Conservation (phyloP, 2,113 vertebrate genomes). For the Sardina pilchardus region DNA sequence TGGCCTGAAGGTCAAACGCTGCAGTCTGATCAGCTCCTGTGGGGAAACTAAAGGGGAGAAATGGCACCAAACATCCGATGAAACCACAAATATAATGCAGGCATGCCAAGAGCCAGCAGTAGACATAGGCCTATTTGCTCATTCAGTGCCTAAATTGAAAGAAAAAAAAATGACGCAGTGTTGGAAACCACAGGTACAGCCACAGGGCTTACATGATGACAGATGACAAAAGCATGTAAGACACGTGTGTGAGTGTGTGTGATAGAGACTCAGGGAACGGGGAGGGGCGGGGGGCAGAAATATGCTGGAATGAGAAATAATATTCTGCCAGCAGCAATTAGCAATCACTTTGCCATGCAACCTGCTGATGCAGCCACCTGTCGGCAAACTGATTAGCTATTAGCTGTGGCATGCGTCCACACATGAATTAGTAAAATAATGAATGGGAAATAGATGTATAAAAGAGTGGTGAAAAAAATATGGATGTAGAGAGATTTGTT, state of each 20-base stretch:
- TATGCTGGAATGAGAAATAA: background rate
- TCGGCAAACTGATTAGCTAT: background rate
- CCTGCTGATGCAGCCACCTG: background rate
- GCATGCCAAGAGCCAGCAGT: background rate
- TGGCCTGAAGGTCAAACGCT: no score
- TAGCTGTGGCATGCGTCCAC: background rate
- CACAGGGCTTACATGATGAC: background rate
- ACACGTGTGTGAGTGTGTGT: background rate
- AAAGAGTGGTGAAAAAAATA: no score
- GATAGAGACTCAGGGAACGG: background rate
- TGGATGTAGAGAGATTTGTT: no score
- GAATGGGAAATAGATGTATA: background rate
- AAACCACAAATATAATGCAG: background rate
- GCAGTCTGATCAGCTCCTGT: background rate
- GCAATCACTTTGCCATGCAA: background rate
- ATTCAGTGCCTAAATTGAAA: background rate
- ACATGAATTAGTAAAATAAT: background rate
- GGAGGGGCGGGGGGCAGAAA: no score
- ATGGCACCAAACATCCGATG: background rate
- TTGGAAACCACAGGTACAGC: background rate
- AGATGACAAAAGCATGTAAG: background rate
- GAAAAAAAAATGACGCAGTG: background rate
- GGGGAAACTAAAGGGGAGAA: background rate
- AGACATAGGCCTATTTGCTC: background rate
- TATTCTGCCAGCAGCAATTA: background rate